Percentiles rank a stretch among this genome's conserved stretches.
Evolutionary conservation across 2,113 vertebrate species (phyloP).

Genomic region (Origma solitaria): DNA sequence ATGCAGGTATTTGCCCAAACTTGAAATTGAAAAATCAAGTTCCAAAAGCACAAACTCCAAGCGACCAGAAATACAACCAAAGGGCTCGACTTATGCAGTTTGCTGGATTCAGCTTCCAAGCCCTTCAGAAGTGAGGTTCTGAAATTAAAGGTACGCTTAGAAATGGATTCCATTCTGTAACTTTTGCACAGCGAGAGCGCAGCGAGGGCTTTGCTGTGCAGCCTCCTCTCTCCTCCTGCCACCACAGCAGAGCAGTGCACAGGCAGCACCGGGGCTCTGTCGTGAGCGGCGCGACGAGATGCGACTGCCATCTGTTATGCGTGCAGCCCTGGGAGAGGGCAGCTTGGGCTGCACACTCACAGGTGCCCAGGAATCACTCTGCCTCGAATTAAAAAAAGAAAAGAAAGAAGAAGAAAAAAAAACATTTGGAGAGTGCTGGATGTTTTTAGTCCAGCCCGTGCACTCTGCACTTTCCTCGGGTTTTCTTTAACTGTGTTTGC

Average conservation of each 20-base stretch:
- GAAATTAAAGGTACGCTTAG: background rate
- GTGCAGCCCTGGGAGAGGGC: background rate
- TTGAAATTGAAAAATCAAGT: background rate
- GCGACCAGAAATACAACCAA: background rate
- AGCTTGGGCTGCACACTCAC: background rate
- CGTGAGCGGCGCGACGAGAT: background rate
- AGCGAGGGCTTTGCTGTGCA: background rate
- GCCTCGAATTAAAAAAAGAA: fast-evolving
- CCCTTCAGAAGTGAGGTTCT: background rate
- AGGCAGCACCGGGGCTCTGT: background rate
- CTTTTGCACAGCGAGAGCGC: background rate
- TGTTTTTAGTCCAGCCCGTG: background rate
- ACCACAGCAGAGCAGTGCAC: background rate
- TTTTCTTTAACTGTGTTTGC: background rate
- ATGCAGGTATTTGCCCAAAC: background rate
- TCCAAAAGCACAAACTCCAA: background rate
- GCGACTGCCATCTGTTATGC: constrained; percentile 21
- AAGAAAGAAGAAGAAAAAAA: background rate
- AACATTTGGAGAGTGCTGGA: background rate
- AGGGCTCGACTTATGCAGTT: background rate
- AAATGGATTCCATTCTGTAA: background rate
- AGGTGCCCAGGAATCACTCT: background rate
- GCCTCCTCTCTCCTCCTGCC: background rate
- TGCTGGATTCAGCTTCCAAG: background rate
- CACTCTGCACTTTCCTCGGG: fast-evolving